phyloP scores from a whole-genome alignment of 2,113 vertebrate species.

The Reinhardtius hippoglossoides region DNA sequence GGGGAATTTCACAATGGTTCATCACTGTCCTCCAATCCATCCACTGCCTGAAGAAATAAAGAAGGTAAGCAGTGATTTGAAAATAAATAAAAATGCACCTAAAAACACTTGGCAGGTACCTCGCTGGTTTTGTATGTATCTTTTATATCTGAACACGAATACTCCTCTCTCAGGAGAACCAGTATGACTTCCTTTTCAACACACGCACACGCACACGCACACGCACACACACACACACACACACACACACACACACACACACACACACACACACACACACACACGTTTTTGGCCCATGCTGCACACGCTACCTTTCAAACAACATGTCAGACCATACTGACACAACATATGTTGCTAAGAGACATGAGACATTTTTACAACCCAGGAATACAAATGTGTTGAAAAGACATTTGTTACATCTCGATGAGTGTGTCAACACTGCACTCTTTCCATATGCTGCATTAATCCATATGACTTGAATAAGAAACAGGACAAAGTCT shows the following conservation, averaged over 20 bases:
- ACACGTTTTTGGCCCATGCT: not conserved
- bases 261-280: not conserved
- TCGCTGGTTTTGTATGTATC: not conserved
- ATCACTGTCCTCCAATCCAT: constrained; percentile 62
- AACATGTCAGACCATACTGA: constrained; percentile 37
- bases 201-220: not conserved
- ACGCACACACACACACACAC: not conserved
- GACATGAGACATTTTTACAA: constrained; percentile 21
- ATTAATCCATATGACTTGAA: constrained; percentile 52
- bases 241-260: not conserved
- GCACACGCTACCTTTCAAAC: constrained; percentile 11
- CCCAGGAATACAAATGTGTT: constrained; percentile 29
- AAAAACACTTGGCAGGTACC: not conserved
- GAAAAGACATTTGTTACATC: constrained; percentile 33
- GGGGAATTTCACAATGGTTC: constrained; percentile 64
- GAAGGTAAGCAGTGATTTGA: constrained; percentile 68
- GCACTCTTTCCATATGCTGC: constrained; percentile 48
- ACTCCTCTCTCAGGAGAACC: not conserved
- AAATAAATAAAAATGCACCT: constrained; percentile 9
- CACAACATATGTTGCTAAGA: constrained; percentile 31
- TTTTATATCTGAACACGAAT: not conserved
- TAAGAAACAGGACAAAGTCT: constrained; percentile 40
- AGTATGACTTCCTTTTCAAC: not conserved
- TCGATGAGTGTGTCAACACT: constrained; percentile 28
- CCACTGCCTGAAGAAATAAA: constrained; percentile 82